Conservation (phyloP, 2,113 vertebrate genomes). For the Phoenicopterus ruber region DNA sequence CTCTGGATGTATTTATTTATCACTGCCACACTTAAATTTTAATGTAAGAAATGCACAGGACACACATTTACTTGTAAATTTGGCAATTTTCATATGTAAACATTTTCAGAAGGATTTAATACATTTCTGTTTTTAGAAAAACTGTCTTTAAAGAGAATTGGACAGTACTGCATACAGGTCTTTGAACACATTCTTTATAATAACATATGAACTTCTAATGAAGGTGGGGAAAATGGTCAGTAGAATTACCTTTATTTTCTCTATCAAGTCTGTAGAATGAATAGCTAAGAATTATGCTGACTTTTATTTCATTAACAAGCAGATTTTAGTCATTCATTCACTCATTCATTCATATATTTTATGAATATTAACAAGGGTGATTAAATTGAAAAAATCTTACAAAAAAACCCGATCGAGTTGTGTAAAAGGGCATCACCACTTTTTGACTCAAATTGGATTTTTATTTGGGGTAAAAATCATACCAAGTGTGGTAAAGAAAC, state of each 20-base stretch:
- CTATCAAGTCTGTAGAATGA: neutral
- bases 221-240: neutral
- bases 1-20: neutral
- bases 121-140: neutral
- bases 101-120: neutral
- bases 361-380: neutral
- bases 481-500: neutral
- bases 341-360: neutral
- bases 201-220: neutral
- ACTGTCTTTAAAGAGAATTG: neutral
- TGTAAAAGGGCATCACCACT: neutral
- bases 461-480: neutral
- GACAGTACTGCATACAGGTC: neutral
- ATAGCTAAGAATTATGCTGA: neutral
- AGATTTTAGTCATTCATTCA: neutral
- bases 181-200: neutral
- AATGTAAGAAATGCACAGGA: neutral
- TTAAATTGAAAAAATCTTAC: neutral
- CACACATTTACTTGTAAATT: neutral
- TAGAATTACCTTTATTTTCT: neutral
- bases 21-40: neutral
- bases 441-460: neutral
- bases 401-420: neutral
- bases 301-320: neutral
- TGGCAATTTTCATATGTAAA: neutral